A percentile compares a stretch with the other conserved stretches of the same genome.
phyloP scores from a whole-genome alignment of 1,140 invertebrate species.

The Notospermus geniculatus region DNA sequence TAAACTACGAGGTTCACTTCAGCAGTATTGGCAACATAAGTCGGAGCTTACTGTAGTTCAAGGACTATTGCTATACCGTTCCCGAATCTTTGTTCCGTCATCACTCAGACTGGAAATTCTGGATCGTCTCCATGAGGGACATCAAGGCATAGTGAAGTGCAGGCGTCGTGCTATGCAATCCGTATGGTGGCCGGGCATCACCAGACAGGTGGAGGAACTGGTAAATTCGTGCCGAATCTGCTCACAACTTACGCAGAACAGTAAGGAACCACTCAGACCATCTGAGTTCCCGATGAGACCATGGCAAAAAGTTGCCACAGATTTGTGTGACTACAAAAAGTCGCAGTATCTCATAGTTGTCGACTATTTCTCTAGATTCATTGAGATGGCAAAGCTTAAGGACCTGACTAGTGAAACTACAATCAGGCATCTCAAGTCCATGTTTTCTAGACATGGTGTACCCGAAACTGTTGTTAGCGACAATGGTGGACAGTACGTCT shows the following conservation, averaged over 20 bases:
- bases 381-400: conserved; percentile 16
- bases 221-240: conserved; percentile 14
- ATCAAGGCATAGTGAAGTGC: conserved; percentile 23
- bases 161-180: conserved; percentile 13
- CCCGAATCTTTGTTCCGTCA: conserved; percentile 4
- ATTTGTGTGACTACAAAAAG: conserved; percentile 20
- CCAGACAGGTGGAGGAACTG: conserved; percentile 6
- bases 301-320: conserved; percentile 17
- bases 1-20: background rate
- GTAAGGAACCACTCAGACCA: conserved; percentile 4
- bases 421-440: conserved; percentile 23
- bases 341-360: conserved; percentile 18
- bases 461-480: conserved; percentile 25
- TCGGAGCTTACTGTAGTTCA: conserved; percentile 6
- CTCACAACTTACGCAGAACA: conserved; percentile 1
- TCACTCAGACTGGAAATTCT: conserved; percentile 8
- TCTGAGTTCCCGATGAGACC: conserved; percentile 11
- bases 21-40: conserved; percentile 10
- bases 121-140: conserved; percentile 21
- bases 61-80: conserved; percentile 12
- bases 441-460: conserved; percentile 31
- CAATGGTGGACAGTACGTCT: conserved; percentile 33
- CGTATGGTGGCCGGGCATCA: conserved; percentile 26
- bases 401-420: conserved; percentile 13
- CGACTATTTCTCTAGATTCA: conserved; percentile 22